Evolutionary conservation across 2,888 invertebrate genomes (phyloP).

Genomic region (Crossocerus cetratus): DNA sequence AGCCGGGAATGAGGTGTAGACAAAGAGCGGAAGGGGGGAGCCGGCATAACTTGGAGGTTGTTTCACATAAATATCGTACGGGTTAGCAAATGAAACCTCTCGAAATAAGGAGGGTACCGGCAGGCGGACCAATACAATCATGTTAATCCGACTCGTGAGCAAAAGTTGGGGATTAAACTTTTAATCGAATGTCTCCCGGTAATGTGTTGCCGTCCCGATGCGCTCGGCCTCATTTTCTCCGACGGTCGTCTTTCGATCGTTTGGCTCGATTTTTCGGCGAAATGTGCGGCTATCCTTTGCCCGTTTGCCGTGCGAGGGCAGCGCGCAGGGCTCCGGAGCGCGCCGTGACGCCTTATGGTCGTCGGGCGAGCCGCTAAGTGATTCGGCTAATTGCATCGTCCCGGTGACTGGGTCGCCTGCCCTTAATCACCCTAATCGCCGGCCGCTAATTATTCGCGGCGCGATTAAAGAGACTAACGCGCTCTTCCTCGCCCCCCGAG

Average conservation of each 20-base stretch:
- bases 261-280: not conserved
- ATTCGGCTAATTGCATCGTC: conserved; percentile 70
- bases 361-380: conserved; percentile 64
- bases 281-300: not conserved
- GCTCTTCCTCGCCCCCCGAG: conserved; percentile 5
- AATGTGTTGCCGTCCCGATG: no score
- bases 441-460: conserved; percentile 70
- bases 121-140: no score
- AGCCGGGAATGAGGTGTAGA: conserved; percentile 9
- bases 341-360: conserved; percentile 42
- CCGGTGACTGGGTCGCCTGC: conserved; percentile 54
- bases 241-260: not conserved
- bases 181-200: not conserved
- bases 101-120: not conserved
- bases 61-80: conserved; percentile 44
- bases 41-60: conserved; percentile 16
- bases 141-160: not conserved
- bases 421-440: conserved; percentile 71
- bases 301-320: no score
- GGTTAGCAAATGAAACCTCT: conserved; percentile 8
- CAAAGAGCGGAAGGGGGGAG: conserved; percentile 8
- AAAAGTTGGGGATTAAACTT: not conserved
- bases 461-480: conserved; percentile 70
- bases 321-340: conserved; percentile 11
- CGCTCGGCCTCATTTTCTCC: no score